These are phyloP conservation scores for Hyles lineata DNA, from an alignment of 2,888 invertebrate species.

Conservation along the genomic window DNA sequence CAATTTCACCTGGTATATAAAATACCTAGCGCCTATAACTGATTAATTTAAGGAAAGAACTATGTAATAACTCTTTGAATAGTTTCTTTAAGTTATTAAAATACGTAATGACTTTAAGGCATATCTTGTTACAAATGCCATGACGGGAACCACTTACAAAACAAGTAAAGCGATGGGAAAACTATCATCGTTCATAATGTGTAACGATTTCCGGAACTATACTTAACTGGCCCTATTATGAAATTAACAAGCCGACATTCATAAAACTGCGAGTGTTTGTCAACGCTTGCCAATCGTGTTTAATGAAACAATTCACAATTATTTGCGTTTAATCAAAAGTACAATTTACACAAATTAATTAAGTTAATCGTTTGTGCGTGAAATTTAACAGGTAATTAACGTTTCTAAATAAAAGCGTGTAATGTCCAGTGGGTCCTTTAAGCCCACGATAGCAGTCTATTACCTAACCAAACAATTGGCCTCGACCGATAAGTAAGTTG, in stretches of 20 bases:
- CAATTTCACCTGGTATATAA: no score
- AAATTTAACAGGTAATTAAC: slow-evolving; percentile 74
- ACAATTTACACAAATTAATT: slow-evolving; percentile 66
- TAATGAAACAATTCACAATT: slow-evolving; percentile 47
- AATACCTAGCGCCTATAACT: no score
- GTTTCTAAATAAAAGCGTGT: slow-evolving; percentile 63
- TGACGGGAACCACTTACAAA: no score
- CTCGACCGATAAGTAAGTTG: slow-evolving; percentile 71
- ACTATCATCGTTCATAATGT: no score
- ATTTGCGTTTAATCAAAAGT: slow-evolving; percentile 49
- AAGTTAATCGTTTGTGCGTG: slow-evolving; percentile 64
- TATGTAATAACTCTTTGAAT: no score
- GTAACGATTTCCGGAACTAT: no score
- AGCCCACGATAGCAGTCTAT: slow-evolving; percentile 54
- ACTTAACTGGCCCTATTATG: background rate
- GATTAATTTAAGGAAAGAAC: no score
- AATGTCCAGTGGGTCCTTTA: slow-evolving; percentile 42
- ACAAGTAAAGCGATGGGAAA: no score
- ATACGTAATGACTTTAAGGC: no score
- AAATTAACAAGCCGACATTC: background rate
- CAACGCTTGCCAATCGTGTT: slow-evolving; percentile 36
- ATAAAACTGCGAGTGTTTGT: slow-evolving; percentile 3
- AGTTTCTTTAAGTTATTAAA: no score
- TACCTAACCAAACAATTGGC: slow-evolving; percentile 81
- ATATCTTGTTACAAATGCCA: no score